A percentile compares a stretch with the other conserved stretches of the same genome.
Evolutionary conservation across 2,888 invertebrate species (phyloP).

Genomic region (Sinopyrophorus schimmeli): DNA sequence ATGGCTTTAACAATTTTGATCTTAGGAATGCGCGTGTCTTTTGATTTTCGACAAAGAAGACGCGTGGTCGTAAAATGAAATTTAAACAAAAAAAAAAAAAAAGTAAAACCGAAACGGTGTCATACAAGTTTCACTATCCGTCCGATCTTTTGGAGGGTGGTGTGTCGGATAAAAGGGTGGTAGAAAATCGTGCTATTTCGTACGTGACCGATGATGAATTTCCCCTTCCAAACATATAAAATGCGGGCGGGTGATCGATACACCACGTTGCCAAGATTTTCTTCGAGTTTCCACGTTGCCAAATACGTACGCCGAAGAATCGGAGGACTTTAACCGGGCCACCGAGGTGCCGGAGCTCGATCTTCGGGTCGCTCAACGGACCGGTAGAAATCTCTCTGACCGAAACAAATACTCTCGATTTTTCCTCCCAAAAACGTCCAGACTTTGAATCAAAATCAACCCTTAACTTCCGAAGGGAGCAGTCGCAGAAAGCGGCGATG

Average conservation of each 20-base stretch:
- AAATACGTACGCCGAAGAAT: conserved; percentile 7
- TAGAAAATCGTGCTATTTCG: conserved; percentile 35
- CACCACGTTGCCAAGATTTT: conserved; percentile 34
- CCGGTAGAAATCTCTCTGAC: too few relatives aligned
- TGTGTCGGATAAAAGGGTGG: conserved; percentile 11
- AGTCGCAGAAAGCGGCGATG: too few relatives aligned
- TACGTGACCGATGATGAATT: conserved; percentile 35
- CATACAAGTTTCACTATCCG: conserved; percentile 29
- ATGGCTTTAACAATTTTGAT: too few relatives aligned
- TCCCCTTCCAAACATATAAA: conserved; percentile 35
- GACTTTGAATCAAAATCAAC: too few relatives aligned
- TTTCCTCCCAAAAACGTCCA: too few relatives aligned
- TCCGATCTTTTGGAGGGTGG: too few relatives aligned
- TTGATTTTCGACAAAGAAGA: too few relatives aligned
- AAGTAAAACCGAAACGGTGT: too few relatives aligned
- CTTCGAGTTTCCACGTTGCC: conserved; percentile 19
- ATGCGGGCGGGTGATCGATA: conserved; percentile 44
- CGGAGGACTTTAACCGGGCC: conserved; percentile 40
- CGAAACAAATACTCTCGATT: too few relatives aligned
- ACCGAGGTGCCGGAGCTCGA: conserved; percentile 37
- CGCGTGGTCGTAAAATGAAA: too few relatives aligned
- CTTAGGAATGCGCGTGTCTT: too few relatives aligned
- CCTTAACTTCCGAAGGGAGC: too few relatives aligned
- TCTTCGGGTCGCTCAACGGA: conserved; percentile 35
- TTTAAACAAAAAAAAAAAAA: conserved; percentile 26